Percentiles rank a stretch among this genome's conserved stretches.
Evolutionary conservation across 2,888 invertebrate genomes (phyloP).

Genomic region (Cephus runcator): DNA sequence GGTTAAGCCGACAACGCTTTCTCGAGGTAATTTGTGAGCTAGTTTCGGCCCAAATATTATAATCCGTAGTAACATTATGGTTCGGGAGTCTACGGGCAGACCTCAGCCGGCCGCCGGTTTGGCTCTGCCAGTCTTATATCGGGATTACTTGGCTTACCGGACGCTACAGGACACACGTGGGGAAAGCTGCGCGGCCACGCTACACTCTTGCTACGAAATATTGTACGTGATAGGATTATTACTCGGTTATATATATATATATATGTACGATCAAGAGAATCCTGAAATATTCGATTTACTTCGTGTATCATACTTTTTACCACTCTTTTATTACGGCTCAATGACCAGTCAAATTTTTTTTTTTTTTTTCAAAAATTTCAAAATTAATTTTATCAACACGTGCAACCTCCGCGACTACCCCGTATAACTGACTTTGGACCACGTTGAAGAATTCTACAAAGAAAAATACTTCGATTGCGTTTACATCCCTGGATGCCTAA

Average conservation of each 20-base stretch:
- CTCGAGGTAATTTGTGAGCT: constrained; percentile 62
- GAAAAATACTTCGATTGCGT: constrained; percentile 41
- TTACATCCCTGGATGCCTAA: constrained; percentile 39
- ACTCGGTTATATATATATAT: neutral
- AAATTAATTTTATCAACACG: neutral
- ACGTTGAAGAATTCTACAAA: constrained; percentile 24
- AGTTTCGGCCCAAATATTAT: constrained; percentile 56
- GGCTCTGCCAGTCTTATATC: constrained; percentile 51
- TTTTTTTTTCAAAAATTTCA: neutral
- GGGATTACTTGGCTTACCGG: constrained; percentile 58
- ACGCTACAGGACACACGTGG: constrained; percentile 37
- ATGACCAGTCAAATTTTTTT: neutral
- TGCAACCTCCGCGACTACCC: constrained; percentile 17
- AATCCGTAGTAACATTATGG: constrained; percentile 59
- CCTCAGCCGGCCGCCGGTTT: constrained; percentile 25
- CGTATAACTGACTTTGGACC: neutral
- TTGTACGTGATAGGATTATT: neutral
- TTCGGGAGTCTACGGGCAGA: constrained; percentile 29
- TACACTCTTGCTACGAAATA: neutral
- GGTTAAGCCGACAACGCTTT: constrained; percentile 58
- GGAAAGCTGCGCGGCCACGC: neutral
- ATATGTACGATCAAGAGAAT: neutral
- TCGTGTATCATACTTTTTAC: neutral
- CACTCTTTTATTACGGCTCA: neutral
- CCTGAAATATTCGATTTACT: neutral